These are phyloP conservation scores for Bagarius yarrelli DNA, from an alignment of 2,113 vertebrate species.

Conservation along the genomic window DNA sequence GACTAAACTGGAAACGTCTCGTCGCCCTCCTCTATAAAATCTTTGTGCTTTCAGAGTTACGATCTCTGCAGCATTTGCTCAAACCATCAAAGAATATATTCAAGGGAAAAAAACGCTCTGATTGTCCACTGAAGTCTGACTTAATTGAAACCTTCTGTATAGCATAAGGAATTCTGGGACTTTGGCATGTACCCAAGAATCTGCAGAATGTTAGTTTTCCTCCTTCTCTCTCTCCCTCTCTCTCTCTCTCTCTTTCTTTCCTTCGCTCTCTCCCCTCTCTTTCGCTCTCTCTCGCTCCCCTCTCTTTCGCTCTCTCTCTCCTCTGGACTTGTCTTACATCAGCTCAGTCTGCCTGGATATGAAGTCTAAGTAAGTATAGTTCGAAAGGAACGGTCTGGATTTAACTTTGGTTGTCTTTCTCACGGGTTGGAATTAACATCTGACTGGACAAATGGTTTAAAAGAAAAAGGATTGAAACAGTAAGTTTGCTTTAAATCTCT, in stretches of 20 bases:
- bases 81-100: slow-evolving; percentile 75
- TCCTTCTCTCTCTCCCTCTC: slow-evolving; percentile 52
- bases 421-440: slow-evolving; percentile 63
- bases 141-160: slow-evolving; percentile 98
- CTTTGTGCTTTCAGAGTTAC: slow-evolving; percentile 74
- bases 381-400: slow-evolving; percentile 50
- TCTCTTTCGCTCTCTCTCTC: slow-evolving; percentile 51
- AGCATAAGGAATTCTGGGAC: slow-evolving; percentile 90
- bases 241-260: slow-evolving; percentile 27
- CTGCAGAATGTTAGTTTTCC: slow-evolving; percentile 81
- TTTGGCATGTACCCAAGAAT: slow-evolving; percentile 89
- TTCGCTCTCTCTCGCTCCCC: slow-evolving; percentile 53
- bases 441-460: slow-evolving; percentile 71
- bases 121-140: slow-evolving; percentile 74
- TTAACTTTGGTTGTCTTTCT: slow-evolving; percentile 42
- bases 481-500: slow-evolving; percentile 55
- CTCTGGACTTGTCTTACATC: slow-evolving; percentile 89
- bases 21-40: slow-evolving; percentile 21
- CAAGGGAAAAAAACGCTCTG: slow-evolving; percentile 70
- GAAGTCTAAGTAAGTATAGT: slow-evolving; percentile 48
- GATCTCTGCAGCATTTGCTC: slow-evolving; percentile 66
- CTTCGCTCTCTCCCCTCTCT: slow-evolving; percentile 44
- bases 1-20: background rate
- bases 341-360: slow-evolving; percentile 71
- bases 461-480: slow-evolving; percentile 57